Base-by-base conservation (phyloP, 2,888 invertebrate genomes). In the Caenorhabditis panamensis region DNA sequence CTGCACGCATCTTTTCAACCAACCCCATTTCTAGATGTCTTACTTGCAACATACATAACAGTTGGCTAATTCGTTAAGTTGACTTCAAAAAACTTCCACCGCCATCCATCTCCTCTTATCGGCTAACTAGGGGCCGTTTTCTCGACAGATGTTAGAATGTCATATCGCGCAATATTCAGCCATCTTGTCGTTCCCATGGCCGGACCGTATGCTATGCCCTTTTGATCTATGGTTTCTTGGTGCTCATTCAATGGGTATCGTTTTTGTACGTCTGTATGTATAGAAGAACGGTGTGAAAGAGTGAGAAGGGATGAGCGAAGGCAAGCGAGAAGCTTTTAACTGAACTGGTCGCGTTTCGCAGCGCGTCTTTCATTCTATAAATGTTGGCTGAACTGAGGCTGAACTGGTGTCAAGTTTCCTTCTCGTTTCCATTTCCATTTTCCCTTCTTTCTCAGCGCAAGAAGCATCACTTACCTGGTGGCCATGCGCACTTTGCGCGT, bases 391-490 rank as follows among this genome's bases (percentile, higher is more conserved):
- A 31, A n/a, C n/a, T n/a, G n/a, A n/a, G n/a, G n/a, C 31, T 31
- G 31, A 16, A 56, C 58, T 51, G 66, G 75, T 75, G 75, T 75
- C 75, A 75, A 75, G 75, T 75, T 75, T 73, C 73, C 31, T 9
- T 31, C 9, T 31, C 31, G 41, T 13, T 41, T 41, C 53, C n/a
- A 16, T 28, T 66, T 37, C 61, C 59, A 59, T 73, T 59, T 49
- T 61, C 49, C n/a, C 24, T 26, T 37, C 41, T 37, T 36, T 63
- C 63, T 72, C 63, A 54, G 64, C 51, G 73, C 31, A 31, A 11
- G 59, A 75, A 75, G 75, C 75, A 75, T 75, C 75, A 66, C 53
- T 75, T 75, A 75, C 75, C 64, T 73, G 64, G 51, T 69, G 69
- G 69, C 37, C 71, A 47, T 41, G 75, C 53, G 61, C 51, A 44